phyloP scores from a whole-genome alignment of 2,888 invertebrate species.

The Apotomis turbidana region DNA sequence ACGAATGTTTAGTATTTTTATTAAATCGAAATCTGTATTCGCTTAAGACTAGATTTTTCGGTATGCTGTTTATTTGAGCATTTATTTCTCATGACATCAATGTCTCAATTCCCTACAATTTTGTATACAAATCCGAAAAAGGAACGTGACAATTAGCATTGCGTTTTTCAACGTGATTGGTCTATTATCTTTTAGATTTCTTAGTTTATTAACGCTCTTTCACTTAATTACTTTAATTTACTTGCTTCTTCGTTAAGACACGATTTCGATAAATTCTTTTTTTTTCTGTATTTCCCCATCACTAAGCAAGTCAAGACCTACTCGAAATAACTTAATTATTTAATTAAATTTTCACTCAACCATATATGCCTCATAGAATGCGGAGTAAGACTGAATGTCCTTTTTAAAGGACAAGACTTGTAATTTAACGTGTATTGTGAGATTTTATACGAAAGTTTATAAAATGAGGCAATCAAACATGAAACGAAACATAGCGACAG shows the following conservation, averaged over 20 bases:
- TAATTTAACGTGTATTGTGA: background rate
- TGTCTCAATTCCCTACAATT: background rate
- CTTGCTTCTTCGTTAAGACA: too few relatives aligned
- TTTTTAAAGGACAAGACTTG: background rate
- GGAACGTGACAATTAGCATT: background rate
- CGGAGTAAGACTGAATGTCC: background rate
- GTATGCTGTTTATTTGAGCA: background rate
- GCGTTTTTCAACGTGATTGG: too few relatives aligned
- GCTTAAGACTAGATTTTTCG: background rate
- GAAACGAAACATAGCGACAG: too few relatives aligned
- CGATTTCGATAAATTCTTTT: too few relatives aligned
- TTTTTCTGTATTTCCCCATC: too few relatives aligned
- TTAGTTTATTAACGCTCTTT: too few relatives aligned
- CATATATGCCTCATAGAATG: background rate
- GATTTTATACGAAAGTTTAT: background rate
- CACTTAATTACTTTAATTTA: too few relatives aligned
- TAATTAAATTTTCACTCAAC: too few relatives aligned
- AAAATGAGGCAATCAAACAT: too few relatives aligned
- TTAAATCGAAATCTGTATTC: background rate
- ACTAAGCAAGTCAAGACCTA: too few relatives aligned
- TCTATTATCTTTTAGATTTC: too few relatives aligned
- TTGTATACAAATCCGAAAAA: background rate
- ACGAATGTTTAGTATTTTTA: conserved; percentile 22
- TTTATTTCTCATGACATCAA: background rate
- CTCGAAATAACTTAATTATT: too few relatives aligned